phyloP scores from a whole-genome alignment of 2,797 vertebrate species.

The Danio kyathit region DNA sequence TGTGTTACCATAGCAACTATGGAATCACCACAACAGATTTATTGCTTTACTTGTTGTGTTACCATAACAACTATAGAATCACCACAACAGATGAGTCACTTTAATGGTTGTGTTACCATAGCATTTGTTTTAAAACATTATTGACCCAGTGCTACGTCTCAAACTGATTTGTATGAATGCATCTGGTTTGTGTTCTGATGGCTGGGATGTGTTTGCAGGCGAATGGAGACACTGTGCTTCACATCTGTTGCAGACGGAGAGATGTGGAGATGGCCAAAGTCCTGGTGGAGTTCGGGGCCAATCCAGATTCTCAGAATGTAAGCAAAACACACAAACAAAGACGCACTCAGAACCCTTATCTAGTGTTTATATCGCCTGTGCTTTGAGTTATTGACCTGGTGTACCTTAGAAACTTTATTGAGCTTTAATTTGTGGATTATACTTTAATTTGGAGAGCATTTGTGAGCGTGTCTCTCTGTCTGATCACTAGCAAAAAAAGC shows the following conservation, averaged over 20 bases:
- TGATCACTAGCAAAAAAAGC: no score
- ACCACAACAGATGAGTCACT: no score
- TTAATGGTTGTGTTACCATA: no score
- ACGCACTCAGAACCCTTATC: neutral
- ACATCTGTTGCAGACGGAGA: conserved; percentile 67
- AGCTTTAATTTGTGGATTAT: neutral
- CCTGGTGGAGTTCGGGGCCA: conserved; percentile 67
- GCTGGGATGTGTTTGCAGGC: conserved; percentile 57
- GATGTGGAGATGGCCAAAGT: conserved; percentile 68
- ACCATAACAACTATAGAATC: no score
- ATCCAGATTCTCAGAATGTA: conserved; percentile 69
- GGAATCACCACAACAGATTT: no score
- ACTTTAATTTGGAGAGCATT: no score
- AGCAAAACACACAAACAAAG: conserved; percentile 18
- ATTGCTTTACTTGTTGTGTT: no score
- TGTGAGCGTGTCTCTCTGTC: no score
- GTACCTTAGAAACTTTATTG: neutral
- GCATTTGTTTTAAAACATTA: no score
- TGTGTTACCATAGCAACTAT: no score
- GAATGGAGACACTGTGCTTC: conserved; percentile 67
- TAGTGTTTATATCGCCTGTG: neutral
- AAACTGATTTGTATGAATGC: neutral
- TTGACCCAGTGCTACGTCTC: neutral
- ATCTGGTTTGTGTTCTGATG: conserved; percentile 12
- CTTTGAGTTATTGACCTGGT: neutral